Base-by-base conservation (phyloP, 2,797 vertebrate species). In the Psittacula derbiana region DNA sequence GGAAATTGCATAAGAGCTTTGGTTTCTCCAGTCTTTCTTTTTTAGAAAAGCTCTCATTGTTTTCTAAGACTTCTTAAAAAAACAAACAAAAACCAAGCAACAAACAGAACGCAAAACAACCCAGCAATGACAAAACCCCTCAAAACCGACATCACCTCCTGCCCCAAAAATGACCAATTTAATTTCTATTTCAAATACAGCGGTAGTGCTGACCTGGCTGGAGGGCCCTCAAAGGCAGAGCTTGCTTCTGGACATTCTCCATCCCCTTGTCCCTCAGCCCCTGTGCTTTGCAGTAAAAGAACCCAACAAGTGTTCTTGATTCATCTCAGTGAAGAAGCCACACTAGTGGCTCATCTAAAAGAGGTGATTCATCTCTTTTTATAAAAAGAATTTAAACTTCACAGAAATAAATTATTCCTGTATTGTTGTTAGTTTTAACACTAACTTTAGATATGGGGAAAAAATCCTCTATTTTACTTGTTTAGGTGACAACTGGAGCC, bases 51-150 rank as follows among this genome's bases (percentile, higher is more conserved):
- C 47, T 76, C 28, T 44, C 10, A 10, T 43, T 87, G 14, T 36
- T 14, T 60, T 72, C 10, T 38, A 50, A 83, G 38, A 30, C n/a
- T 43, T 66, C 3, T 17, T 43, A 30, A 58, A 15, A 19, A 3
- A 2, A 6, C 4, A 15, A 12, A 5, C 43, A 16, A 38, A 49
- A 28, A 16, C 23, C n/a, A 65, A 12, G 7, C 7, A 21, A 15
- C 1, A 4, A 3, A 2, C 13, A 41, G 27, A 38, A 40, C 1
- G 24, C 1, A 40, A 40, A 10, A 33, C 1, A 52, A 31, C 16
- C 21, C 8, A 16, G 23, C 9, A 25, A 30, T 43, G 12, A 19
- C 18, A 27, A 60, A 73, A 24, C 0, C 16, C 6, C 17, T 41
- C 30, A 28, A 55, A 79, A 52, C 28, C 11, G 44, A 6, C 13